Conservation (phyloP, 1,140 invertebrate species). For the Cotesia chilonis region DNA sequence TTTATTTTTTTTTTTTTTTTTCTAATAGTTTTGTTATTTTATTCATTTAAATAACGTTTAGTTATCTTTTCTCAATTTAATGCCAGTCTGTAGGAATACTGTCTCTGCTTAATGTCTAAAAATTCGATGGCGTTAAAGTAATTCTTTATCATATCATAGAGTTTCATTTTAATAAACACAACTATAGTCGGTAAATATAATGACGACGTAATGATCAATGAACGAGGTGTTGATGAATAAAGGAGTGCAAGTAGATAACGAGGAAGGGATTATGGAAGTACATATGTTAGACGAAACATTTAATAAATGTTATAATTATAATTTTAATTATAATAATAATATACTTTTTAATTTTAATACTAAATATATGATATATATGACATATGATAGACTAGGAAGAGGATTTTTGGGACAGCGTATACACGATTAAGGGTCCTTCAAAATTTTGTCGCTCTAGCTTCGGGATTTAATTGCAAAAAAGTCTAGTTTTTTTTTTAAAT, state of each 20-base stretch:
- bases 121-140: slow-evolving; percentile 21
- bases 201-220: neutral
- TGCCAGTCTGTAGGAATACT: slow-evolving; percentile 62
- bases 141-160: neutral
- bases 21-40: neutral
- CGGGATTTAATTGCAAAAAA: too few relatives aligned
- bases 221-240: neutral
- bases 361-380: slow-evolving; percentile 29
- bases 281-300: slow-evolving; percentile 21
- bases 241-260: neutral
- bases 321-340: slow-evolving; percentile 9
- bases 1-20: neutral
- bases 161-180: neutral
- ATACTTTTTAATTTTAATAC: slow-evolving; percentile 32
- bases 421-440: neutral
- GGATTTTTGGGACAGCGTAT: slow-evolving; percentile 32
- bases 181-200: neutral
- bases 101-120: slow-evolving; percentile 59
- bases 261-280: slow-evolving; percentile 22
- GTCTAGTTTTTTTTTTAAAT: too few relatives aligned
- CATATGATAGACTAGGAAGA: slow-evolving; percentile 37
- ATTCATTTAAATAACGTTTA: slow-evolving; percentile 26
- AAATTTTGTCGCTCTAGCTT: too few relatives aligned
- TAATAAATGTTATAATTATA: neutral
- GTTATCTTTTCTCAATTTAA: slow-evolving; percentile 43